Evolutionary conservation across 1,140 invertebrate genomes (phyloP).

Genomic region (Camponotus pennsylvanicus): DNA sequence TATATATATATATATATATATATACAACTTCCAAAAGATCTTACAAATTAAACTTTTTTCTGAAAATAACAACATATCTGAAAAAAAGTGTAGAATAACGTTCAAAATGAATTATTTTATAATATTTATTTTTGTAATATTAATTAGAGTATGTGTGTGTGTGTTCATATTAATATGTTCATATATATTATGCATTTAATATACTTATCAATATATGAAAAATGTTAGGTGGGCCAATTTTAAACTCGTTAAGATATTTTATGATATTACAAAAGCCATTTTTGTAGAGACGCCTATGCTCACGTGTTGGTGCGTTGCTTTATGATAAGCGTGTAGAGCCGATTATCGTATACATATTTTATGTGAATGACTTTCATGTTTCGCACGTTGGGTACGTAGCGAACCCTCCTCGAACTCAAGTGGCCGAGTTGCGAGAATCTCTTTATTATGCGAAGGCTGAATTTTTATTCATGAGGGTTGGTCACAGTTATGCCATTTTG

Average conservation of each 20-base stretch:
- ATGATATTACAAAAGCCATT: background rate
- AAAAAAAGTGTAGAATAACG: too few relatives aligned
- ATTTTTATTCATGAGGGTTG: constrained; percentile 72
- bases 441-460: constrained; percentile 69
- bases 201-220: background rate
- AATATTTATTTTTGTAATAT: background rate
- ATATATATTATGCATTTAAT: too few relatives aligned
- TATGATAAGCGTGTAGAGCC: constrained; percentile 50
- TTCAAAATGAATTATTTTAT: background rate
- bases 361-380: constrained; percentile 53
- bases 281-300: constrained; percentile 17
- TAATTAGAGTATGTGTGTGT: background rate
- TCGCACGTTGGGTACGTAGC: constrained; percentile 48
- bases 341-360: constrained; percentile 62
- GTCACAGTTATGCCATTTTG: constrained; percentile 62
- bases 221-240: background rate
- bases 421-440: constrained; percentile 52
- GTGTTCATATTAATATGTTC: too few relatives aligned
- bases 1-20: too few relatives aligned
- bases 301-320: constrained; percentile 20
- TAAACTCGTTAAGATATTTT: background rate
- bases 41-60: background rate
- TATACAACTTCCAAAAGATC: background rate
- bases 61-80: background rate
- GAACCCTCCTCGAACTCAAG: constrained; percentile 58